A percentile compares a stretch with the other conserved stretches of the same genome.
phyloP scores from a whole-genome alignment of 2,797 vertebrate species.

The Tokudaia tokunoshimensis region DNA sequence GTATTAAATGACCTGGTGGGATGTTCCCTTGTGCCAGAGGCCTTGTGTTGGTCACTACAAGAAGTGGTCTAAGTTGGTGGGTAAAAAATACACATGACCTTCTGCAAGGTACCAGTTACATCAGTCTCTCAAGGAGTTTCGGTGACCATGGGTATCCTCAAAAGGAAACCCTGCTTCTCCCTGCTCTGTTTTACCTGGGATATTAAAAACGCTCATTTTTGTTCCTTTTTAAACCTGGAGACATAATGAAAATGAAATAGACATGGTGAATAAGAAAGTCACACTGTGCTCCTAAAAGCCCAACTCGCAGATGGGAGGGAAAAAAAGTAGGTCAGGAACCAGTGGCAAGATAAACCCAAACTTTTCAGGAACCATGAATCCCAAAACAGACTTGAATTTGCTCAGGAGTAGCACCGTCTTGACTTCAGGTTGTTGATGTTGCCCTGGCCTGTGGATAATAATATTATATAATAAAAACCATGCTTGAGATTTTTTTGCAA shows the following conservation, averaged over 20 bases:
- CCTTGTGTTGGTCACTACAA: constrained; percentile 1
- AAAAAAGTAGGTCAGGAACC: neutral
- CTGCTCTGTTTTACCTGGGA: neutral
- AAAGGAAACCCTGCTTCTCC: neutral
- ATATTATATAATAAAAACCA: neutral
- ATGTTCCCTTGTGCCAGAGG: constrained; percentile 49
- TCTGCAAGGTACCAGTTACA: fast-evolving
- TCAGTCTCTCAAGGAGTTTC: neutral
- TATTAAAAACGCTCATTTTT: neutral
- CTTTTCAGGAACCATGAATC: neutral
- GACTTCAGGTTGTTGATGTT: neutral
- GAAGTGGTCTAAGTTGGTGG: neutral
- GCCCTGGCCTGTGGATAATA: neutral
- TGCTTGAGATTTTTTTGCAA: neutral
- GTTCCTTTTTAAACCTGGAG: neutral
- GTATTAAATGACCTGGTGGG: constrained; percentile 18
- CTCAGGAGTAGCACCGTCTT: neutral
- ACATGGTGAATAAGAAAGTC: neutral
- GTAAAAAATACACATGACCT: neutral
- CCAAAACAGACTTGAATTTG: neutral
- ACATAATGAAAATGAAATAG: neutral
- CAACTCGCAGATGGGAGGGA: neutral
- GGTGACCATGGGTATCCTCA: neutral
- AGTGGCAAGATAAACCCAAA: neutral
- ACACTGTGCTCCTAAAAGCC: neutral